Percentiles rank a stretch among this genome's conserved stretches.
These are phyloP conservation scores for Harmothoe impar DNA, from an alignment of 2,888 invertebrate genomes.

Conservation along the genomic window DNA sequence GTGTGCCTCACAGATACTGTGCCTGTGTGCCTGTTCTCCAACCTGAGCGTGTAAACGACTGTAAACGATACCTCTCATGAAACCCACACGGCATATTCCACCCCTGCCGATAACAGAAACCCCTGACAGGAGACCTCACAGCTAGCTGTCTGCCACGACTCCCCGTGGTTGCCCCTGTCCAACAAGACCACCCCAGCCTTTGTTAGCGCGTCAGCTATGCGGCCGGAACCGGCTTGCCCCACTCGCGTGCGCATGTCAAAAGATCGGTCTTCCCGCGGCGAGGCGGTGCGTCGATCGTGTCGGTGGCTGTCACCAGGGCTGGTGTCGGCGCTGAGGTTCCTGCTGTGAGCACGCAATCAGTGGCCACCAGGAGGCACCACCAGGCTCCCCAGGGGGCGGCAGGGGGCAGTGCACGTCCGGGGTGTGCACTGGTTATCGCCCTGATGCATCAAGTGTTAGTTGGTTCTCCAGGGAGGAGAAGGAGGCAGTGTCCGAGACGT, in stretches of 20 bases:
- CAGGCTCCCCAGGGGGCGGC: neutral
- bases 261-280: neutral
- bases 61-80: no score
- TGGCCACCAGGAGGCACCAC: conserved; percentile 18
- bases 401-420: neutral
- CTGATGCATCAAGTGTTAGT: conserved; percentile 48
- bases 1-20: no score
- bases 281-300: conserved; percentile 25
- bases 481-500: neutral
- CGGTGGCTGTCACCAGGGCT: neutral
- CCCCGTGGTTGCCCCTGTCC: no score
- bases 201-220: neutral
- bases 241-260: conserved; percentile 28
- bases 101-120: no score
- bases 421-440: conserved; percentile 11
- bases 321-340: conserved; percentile 6
- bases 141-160: no score
- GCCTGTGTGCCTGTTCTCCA: no score
- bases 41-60: no score
- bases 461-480: neutral
- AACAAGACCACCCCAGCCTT: no score
- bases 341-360: conserved; percentile 35
- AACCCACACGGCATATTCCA: no score
- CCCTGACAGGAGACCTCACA: no score
- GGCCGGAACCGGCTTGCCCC: neutral